A percentile compares a stretch with the other conserved stretches of the same genome.
phyloP scores from a whole-genome alignment of 2,113 vertebrate species.

The Petrocephalus microphthalmus region DNA sequence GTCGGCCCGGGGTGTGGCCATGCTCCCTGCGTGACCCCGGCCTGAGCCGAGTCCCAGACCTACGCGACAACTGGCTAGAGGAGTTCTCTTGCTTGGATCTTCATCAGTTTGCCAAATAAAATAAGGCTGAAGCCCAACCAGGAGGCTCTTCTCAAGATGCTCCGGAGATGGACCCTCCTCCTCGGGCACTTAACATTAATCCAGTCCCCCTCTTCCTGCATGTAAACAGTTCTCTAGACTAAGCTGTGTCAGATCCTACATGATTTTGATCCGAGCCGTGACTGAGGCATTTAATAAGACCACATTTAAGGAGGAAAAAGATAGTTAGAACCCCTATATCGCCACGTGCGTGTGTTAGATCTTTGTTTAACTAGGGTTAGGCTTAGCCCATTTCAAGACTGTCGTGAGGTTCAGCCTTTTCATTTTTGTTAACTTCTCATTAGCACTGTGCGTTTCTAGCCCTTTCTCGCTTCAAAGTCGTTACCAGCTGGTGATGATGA shows the following conservation, averaged over 20 bases:
- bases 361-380: too few relatives aligned
- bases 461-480: neutral
- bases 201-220: neutral
- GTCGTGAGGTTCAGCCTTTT: neutral
- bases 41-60: neutral
- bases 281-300: neutral
- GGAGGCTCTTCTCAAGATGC: too few relatives aligned
- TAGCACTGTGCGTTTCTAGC: neutral
- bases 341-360: neutral
- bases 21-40: neutral
- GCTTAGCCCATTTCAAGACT: neutral
- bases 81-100: neutral
- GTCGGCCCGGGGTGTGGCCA: neutral
- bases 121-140: too few relatives aligned
- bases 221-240: neutral
- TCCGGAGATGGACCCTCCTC: neutral
- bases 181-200: neutral
- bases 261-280: neutral
- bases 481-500: neutral
- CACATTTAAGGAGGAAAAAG: neutral
- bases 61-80: neutral
- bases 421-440: neutral
- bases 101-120: neutral
- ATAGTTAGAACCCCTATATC: neutral
- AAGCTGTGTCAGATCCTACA: neutral